These are phyloP conservation scores for Phragmatobia fuliginosa DNA, from an alignment of 2,888 invertebrate genomes.

Conservation along the genomic window DNA sequence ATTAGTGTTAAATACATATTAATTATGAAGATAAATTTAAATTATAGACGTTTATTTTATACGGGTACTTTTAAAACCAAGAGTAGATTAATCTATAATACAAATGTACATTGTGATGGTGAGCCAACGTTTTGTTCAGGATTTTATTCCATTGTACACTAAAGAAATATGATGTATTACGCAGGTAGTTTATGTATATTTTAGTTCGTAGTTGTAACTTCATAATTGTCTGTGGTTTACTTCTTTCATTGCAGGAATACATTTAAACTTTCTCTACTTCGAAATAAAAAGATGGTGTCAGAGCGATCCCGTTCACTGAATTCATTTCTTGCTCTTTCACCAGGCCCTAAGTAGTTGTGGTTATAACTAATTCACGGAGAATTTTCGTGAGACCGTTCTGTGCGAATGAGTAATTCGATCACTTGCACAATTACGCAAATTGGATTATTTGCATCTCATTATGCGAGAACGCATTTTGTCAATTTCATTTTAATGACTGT, in stretches of 20 bases:
- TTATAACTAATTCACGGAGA: conserved; percentile 47
- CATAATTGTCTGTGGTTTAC: conserved; percentile 56
- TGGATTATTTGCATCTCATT: conserved; percentile 46
- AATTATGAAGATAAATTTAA: too few relatives aligned
- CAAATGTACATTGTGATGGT: background rate
- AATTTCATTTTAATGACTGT: background rate
- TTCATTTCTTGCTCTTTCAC: conserved; percentile 38
- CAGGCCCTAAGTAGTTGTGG: conserved; percentile 46
- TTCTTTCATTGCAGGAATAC: conserved; percentile 51
- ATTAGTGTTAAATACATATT: too few relatives aligned
- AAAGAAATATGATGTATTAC: background rate
- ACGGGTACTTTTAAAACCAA: background rate
- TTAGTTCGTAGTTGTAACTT: conserved; percentile 24
- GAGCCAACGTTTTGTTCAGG: background rate
- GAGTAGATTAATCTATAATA: background rate
- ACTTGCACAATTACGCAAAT: conserved; percentile 49
- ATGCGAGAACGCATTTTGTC: conserved; percentile 11
- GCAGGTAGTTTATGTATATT: background rate
- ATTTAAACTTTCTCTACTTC: conserved; percentile 71
- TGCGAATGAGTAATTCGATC: conserved; percentile 51
- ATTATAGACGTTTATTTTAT: background rate
- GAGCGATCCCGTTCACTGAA: conserved; percentile 68
- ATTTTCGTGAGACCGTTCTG: conserved; percentile 53
- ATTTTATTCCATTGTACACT: background rate
- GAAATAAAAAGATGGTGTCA: conserved; percentile 59